phyloP scores from a whole-genome alignment of 1,140 invertebrate genomes.

The Nasonia longicornis region DNA sequence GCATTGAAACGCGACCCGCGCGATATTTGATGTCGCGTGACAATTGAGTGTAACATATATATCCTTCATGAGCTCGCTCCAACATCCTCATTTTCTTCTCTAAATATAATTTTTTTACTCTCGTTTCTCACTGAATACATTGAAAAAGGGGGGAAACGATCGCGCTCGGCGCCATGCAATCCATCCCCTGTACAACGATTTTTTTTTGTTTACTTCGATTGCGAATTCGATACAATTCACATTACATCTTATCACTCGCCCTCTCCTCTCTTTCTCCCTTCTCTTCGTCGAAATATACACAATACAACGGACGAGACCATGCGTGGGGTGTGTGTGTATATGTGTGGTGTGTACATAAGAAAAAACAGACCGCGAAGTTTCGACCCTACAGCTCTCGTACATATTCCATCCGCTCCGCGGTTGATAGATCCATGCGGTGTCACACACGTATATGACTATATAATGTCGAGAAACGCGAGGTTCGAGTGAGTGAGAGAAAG shows the following conservation, averaged over 20 bases:
- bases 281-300: background rate
- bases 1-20: conserved; percentile 32
- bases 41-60: conserved; percentile 30
- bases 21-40: conserved; percentile 33
- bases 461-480: background rate
- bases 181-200: background rate
- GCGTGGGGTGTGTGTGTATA: background rate
- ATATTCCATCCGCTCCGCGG: background rate
- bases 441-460: too few species aligned
- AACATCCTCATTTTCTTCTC: conserved; percentile 16
- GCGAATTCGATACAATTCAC: conserved; percentile 11
- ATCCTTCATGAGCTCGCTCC: conserved; percentile 43
- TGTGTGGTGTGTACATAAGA: background rate
- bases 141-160: conserved; percentile 32
- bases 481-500: conserved; percentile 17
- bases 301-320: conserved; percentile 18
- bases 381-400: background rate
- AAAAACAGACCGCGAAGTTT: conserved; percentile 26
- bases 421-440: background rate
- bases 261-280: background rate
- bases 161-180: conserved; percentile 17
- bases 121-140: conserved; percentile 30
- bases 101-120: conserved; percentile 11
- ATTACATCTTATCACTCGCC: conserved; percentile 2
- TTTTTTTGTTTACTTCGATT: conserved; percentile 5